Percentiles rank a stretch among this genome's conserved stretches.
These are phyloP conservation scores for Cremastinae sp. DNA, from an alignment of 2,888 invertebrate genomes.

Conservation along the genomic window DNA sequence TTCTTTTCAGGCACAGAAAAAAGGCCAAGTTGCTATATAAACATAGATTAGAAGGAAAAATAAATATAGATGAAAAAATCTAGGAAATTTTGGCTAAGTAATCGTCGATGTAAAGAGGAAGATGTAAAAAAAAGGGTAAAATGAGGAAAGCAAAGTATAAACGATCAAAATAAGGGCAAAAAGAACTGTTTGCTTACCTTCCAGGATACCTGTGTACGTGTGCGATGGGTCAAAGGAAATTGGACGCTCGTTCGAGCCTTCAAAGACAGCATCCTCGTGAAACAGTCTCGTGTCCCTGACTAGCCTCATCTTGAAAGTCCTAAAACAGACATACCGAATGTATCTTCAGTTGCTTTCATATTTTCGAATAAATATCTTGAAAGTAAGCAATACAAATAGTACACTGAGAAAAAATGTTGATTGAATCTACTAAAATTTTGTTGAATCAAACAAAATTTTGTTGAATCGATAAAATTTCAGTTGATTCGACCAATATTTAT, in stretches of 20 bases:
- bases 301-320: slow-evolving; percentile 79
- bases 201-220: slow-evolving; percentile 79
- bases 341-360: slow-evolving; percentile 14
- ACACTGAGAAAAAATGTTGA: neutral
- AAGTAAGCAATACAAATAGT: too few relatives aligned
- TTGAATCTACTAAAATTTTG: too few relatives aligned
- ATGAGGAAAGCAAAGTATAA: too few relatives aligned
- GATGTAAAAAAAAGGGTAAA: too few relatives aligned
- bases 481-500: too few relatives aligned
- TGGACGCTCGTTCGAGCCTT: slow-evolving; percentile 77
- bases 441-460: too few relatives aligned
- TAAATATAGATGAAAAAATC: too few relatives aligned
- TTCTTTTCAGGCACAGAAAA: too few relatives aligned
- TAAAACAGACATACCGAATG: slow-evolving; percentile 61
- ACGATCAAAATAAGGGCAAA: slow-evolving; percentile 49
- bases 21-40: too few relatives aligned
- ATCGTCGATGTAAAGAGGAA: slow-evolving; percentile 36
- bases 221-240: slow-evolving; percentile 78
- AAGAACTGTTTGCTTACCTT: slow-evolving; percentile 74
- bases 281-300: slow-evolving; percentile 79
- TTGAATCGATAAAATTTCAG: too few relatives aligned
- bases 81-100: slow-evolving; percentile 11
- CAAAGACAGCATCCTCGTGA: slow-evolving; percentile 79
- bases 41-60: too few relatives aligned
- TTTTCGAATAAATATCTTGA: too few relatives aligned